Conservation (phyloP, 2,888 invertebrate species). For the Eudasyphora cyanicolor region DNA sequence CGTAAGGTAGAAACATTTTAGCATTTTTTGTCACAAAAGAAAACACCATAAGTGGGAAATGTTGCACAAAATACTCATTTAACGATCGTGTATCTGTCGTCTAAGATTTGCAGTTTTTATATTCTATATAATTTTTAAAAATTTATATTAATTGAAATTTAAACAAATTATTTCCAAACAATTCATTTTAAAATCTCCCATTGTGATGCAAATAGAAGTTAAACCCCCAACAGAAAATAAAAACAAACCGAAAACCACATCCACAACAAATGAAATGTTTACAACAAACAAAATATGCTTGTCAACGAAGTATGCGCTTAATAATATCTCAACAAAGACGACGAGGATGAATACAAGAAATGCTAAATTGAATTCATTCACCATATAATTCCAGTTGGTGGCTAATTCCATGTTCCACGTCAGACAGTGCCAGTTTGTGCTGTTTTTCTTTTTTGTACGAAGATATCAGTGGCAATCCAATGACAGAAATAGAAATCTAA, state of each 20-base stretch:
- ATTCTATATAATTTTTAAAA: too few species aligned
- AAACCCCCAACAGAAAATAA: neutral
- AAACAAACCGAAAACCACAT: neutral
- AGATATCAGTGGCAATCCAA: conserved; percentile 51
- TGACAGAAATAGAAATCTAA: conserved; percentile 44
- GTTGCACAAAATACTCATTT: too few species aligned
- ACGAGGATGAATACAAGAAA: neutral
- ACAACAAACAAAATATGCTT: neutral
- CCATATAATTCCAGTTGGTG: conserved; percentile 43
- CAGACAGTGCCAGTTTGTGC: neutral
- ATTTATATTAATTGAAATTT: too few species aligned
- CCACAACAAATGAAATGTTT: neutral
- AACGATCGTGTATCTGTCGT: too few species aligned
- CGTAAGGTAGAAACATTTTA: too few species aligned
- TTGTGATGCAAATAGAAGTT: neutral
- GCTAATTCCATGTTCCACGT: conserved; percentile 17
- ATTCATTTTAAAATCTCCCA: too few species aligned
- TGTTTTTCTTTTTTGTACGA: conserved; percentile 3
- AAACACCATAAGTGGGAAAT: too few species aligned
- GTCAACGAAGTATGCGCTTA: conserved; percentile 1
- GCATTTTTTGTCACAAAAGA: too few species aligned
- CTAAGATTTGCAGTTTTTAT: too few species aligned
- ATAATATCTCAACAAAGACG: conserved; percentile 10
- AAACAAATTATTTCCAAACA: too few species aligned
- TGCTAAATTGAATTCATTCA: conserved; percentile 42